These are phyloP conservation scores for Hydrocynus forskahlii DNA, from an alignment of 2,797 vertebrate species.

Conservation along the genomic window DNA sequence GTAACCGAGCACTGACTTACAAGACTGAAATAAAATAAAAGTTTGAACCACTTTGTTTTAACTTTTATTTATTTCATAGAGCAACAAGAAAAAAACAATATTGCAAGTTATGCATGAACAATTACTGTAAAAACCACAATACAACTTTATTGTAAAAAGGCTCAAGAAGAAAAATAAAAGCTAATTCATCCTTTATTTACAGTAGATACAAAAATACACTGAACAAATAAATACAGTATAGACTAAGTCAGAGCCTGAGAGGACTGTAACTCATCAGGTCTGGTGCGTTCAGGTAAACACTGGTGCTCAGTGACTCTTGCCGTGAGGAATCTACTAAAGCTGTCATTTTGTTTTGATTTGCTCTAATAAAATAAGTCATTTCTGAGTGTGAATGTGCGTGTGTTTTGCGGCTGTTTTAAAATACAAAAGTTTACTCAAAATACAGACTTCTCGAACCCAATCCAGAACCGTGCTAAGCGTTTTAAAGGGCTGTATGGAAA, in stretches of 20 bases:
- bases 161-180: not conserved
- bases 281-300: too few relatives aligned
- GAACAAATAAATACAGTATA: not conserved
- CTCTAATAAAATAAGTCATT: too few relatives aligned
- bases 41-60: not conserved
- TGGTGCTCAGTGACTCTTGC: too few relatives aligned
- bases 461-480: too few relatives aligned
- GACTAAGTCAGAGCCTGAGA: not conserved
- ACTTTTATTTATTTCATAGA: not conserved
- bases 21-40: not conserved
- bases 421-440: too few relatives aligned
- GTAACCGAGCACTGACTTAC: too few relatives aligned
- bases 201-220: not conserved
- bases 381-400: too few relatives aligned
- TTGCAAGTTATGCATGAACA: not conserved
- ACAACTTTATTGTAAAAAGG: not conserved
- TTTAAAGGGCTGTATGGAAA: too few relatives aligned
- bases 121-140: not conserved
- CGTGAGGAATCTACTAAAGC: too few relatives aligned
- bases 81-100: not conserved
- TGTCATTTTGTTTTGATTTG: too few relatives aligned
- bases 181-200: constrained; percentile 7
- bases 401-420: too few relatives aligned
- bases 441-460: too few relatives aligned
- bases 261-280: not conserved